phyloP scores from a whole-genome alignment of 2,797 vertebrate species.

The Carduelis carduelis region DNA sequence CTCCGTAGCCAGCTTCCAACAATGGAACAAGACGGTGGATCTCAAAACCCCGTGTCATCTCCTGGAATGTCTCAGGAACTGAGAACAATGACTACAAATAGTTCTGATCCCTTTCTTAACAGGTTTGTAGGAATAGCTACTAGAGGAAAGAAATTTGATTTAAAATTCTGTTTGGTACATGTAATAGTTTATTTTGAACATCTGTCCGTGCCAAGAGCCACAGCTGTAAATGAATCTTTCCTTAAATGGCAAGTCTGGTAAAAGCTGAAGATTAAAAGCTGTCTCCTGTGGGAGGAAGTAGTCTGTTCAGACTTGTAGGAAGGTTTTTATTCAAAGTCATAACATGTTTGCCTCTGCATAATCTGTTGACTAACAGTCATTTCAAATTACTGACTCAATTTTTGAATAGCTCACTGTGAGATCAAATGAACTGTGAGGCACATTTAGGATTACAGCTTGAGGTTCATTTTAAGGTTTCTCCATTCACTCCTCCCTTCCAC shows the following conservation, averaged over 20 bases:
- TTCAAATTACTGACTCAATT: slow-evolving; percentile 59
- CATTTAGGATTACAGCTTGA: slow-evolving; percentile 5
- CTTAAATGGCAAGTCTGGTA: slow-evolving; percentile 63
- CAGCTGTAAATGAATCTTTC: slow-evolving; percentile 68
- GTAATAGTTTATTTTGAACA: slow-evolving; percentile 68
- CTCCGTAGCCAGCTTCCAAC: slow-evolving; percentile 93
- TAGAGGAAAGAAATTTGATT: not conserved
- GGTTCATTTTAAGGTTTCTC: slow-evolving; percentile 54
- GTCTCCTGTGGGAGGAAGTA: slow-evolving; percentile 67
- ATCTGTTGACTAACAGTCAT: slow-evolving; percentile 65
- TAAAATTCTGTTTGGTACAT: slow-evolving; percentile 52
- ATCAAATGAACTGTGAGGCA: slow-evolving; percentile 37
- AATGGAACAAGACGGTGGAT: slow-evolving; percentile 93
- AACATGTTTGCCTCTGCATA: slow-evolving; percentile 58
- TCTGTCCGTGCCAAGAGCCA: slow-evolving; percentile 59
- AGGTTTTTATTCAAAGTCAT: slow-evolving; percentile 48
- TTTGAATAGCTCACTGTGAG: slow-evolving; percentile 41
- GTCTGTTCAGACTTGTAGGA: slow-evolving; percentile 69
- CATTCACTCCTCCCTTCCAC: not conserved
- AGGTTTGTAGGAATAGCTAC: slow-evolving; percentile 81
- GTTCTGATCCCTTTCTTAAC: slow-evolving; percentile 98
- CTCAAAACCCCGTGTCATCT: slow-evolving; percentile 91
- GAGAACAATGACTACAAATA: slow-evolving; percentile 98
- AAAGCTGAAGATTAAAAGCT: slow-evolving; percentile 64
- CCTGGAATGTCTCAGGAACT: slow-evolving; percentile 93